These are phyloP conservation scores for Peromyscus leucopus DNA, from an alignment of 2,113 vertebrate genomes.

Conservation along the genomic window DNA sequence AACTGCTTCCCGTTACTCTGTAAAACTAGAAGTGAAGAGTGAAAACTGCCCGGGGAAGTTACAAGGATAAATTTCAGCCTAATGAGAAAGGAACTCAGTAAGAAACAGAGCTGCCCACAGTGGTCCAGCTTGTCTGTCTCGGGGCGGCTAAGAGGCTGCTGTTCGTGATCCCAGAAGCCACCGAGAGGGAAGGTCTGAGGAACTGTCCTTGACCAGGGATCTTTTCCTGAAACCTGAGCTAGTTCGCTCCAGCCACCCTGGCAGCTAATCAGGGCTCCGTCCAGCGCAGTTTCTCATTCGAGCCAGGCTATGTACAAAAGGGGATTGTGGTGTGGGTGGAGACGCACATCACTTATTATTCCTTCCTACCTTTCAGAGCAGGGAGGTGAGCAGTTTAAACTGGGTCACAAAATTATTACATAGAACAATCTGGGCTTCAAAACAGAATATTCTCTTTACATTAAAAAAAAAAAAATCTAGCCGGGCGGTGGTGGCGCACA, in stretches of 20 bases:
- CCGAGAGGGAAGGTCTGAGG: neutral
- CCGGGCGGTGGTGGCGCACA: too few species aligned
- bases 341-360: neutral
- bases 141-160: neutral
- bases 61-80: conserved; percentile 15
- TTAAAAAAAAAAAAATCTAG: neutral
- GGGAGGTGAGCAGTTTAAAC: neutral
- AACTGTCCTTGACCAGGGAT: neutral
- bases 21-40: conserved; percentile 49
- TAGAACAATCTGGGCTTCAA: neutral
- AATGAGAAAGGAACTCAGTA: conserved; percentile 10
- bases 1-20: conserved; percentile 16
- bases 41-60: neutral
- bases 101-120: neutral
- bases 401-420: conserved; percentile 32
- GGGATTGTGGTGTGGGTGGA: neutral
- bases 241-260: neutral
- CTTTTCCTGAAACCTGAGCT: neutral
- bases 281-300: neutral
- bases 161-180: conserved; percentile 29
- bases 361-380: neutral
- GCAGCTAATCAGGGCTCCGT: neutral
- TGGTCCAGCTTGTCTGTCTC: neutral
- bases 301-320: neutral
- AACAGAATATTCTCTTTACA: neutral